Evolutionary conservation across 2,888 invertebrate species (phyloP).

Genomic region (Scelioninae gen. 1): DNA sequence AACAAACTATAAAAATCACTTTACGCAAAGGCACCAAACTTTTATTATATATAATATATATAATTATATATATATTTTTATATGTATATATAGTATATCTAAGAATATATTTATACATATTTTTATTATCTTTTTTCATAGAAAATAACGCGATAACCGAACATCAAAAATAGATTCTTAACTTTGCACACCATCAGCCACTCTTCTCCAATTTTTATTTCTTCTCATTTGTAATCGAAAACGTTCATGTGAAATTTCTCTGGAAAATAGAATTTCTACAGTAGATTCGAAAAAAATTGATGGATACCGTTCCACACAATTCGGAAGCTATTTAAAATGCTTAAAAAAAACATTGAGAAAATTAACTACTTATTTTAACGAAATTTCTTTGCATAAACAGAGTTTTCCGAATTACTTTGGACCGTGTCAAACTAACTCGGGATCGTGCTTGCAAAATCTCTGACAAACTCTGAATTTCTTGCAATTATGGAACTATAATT

Average conservation of each 20-base stretch:
- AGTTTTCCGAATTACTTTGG: conserved; percentile 34
- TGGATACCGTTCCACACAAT: conserved; percentile 16
- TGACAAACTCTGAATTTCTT: conserved; percentile 36
- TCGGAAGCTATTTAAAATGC: conserved; percentile 29
- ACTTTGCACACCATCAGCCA: conserved; percentile 67
- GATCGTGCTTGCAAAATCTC: conserved; percentile 31
- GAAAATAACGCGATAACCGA: conserved; percentile 71
- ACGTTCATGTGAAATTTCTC: conserved; percentile 64
- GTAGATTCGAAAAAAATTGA: conserved; percentile 45
- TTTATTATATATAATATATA: conserved; percentile 69
- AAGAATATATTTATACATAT: conserved; percentile 70
- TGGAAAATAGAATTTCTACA: conserved; percentile 55
- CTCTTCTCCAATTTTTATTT: conserved; percentile 43
- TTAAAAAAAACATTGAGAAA: conserved; percentile 12
- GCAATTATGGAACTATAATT: not conserved
- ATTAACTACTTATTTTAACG: not conserved
- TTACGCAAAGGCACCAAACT: conserved; percentile 70
- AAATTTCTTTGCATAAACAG: conserved; percentile 18
- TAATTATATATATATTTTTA: conserved; percentile 61
- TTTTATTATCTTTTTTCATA: conserved; percentile 67
- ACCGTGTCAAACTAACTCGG: conserved; percentile 32
- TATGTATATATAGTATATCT: conserved; percentile 68
- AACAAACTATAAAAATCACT: conserved; percentile 71
- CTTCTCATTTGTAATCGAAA: conserved; percentile 35
- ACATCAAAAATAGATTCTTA: conserved; percentile 68